A percentile compares a stretch with the other conserved stretches of the same genome.
These are phyloP conservation scores for Tryphoninae sp. DNA, from an alignment of 2,888 invertebrate genomes.

Conservation along the genomic window DNA sequence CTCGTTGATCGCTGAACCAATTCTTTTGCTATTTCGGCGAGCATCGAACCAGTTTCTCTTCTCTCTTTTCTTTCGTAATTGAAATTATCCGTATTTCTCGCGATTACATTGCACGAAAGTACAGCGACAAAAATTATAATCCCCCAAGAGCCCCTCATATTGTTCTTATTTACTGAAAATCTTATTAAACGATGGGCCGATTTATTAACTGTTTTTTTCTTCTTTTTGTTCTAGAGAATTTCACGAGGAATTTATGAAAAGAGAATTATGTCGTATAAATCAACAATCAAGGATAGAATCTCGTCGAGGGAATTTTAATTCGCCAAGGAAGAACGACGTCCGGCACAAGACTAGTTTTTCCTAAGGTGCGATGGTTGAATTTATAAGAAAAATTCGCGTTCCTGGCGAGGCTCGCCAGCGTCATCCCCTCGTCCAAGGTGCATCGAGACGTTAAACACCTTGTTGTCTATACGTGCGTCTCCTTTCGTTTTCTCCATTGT, in stretches of 20 bases:
- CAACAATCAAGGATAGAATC: too few relatives aligned
- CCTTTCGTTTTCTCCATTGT: constrained; percentile 73
- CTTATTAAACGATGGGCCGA: neutral
- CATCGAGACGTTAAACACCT: constrained; percentile 55
- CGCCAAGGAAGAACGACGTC: constrained; percentile 13
- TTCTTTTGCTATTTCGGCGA: constrained; percentile 86
- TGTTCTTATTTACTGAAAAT: constrained; percentile 1
- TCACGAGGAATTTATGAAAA: too few relatives aligned
- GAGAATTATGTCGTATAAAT: too few relatives aligned
- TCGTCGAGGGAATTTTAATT: neutral
- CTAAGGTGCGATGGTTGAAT: constrained; percentile 47
- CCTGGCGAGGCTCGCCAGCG: constrained; percentile 50
- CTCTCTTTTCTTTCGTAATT: constrained; percentile 63
- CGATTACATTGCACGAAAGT: constrained; percentile 62
- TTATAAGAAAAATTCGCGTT: constrained; percentile 57
- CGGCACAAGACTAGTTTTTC: constrained; percentile 47
- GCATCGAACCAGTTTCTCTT: constrained; percentile 81
- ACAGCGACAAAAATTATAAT: constrained; percentile 60
- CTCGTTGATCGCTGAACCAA: constrained; percentile 87
- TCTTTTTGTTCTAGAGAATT: neutral
- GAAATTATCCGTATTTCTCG: constrained; percentile 63
- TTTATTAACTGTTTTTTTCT: neutral
- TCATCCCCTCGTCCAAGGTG: constrained; percentile 52
- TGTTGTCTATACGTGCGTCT: constrained; percentile 42
- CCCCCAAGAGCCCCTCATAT: constrained; percentile 56